phyloP scores from a whole-genome alignment of 2,113 vertebrate species.

The Lonchura striata region DNA sequence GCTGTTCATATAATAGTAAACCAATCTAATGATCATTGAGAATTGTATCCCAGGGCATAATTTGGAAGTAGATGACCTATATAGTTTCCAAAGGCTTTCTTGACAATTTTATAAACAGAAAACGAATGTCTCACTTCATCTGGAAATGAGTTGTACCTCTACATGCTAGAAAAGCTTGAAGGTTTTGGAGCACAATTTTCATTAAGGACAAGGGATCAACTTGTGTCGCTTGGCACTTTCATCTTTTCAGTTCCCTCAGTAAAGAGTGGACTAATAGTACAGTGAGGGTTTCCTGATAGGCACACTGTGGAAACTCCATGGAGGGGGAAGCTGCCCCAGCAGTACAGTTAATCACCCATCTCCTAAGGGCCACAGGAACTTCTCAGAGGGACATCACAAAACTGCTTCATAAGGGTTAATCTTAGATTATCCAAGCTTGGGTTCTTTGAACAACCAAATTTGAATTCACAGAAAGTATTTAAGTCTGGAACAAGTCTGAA shows the following conservation, averaged over 20 bases:
- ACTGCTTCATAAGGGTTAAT: background rate
- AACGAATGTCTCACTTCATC: background rate
- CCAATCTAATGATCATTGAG: background rate
- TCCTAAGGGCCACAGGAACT: background rate
- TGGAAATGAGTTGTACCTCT: background rate
- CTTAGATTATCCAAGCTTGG: background rate
- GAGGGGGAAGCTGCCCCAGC: background rate
- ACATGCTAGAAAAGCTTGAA: background rate
- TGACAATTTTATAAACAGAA: background rate
- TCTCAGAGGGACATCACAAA: background rate
- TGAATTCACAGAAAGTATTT: background rate
- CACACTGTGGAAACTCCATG: background rate
- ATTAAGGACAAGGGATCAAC: background rate
- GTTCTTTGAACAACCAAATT: background rate
- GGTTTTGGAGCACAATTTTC: background rate
- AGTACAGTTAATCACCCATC: background rate
- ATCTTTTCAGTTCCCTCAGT: background rate
- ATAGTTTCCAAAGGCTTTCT: background rate
- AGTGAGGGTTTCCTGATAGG: background rate
- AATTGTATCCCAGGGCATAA: background rate
- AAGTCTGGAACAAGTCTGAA: background rate
- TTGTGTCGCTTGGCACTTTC: background rate
- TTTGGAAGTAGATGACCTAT: background rate
- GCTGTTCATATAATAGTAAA: background rate
- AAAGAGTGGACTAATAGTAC: background rate